Percentiles rank a stretch among this genome's conserved stretches.
phyloP scores from a whole-genome alignment of 1,140 invertebrate genomes.

The Meloidogyne chitwoodi region DNA sequence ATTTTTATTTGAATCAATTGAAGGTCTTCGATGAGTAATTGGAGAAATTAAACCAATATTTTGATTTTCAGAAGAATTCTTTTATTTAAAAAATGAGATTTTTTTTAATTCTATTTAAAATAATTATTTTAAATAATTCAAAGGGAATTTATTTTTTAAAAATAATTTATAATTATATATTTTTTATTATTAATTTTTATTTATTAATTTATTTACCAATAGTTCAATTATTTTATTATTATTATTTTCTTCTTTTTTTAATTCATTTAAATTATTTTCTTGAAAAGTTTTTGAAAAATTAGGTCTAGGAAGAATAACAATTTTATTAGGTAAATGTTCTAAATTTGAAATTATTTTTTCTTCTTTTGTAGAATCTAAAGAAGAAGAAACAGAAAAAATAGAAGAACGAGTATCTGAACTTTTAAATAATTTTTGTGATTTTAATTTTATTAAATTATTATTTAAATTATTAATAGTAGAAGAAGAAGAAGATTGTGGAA shows the following conservation, averaged over 20 bases:
- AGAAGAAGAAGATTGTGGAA: not conserved
- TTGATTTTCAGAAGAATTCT: not conserved
- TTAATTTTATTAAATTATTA: not conserved
- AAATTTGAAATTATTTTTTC: slow-evolving; percentile 27
- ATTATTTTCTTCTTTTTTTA: not conserved
- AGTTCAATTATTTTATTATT: not conserved
- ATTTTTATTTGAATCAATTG: not conserved
- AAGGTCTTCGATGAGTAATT: not conserved
- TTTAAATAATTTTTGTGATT: not conserved
- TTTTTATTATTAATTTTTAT: not conserved
- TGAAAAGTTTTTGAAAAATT: not conserved
- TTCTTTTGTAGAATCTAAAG: slow-evolving; percentile 30
- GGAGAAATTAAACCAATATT: not conserved
- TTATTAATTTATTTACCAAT: not conserved
- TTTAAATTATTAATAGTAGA: not conserved
- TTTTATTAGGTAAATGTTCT: slow-evolving; percentile 7
- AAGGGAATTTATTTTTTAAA: too few species aligned
- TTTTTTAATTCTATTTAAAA: too few species aligned
- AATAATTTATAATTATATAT: too few species aligned
- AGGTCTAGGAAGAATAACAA: slow-evolving; percentile 22
- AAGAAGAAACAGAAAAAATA: slow-evolving; percentile 23
- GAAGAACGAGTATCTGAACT: slow-evolving; percentile 7
- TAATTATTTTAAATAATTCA: too few species aligned
- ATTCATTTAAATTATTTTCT: not conserved
- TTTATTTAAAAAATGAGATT: not conserved